A percentile compares a stretch with the other conserved stretches of the same genome.
Conservation (phyloP, 2,797 vertebrate species). For the Nyctibius grandis region DNA sequence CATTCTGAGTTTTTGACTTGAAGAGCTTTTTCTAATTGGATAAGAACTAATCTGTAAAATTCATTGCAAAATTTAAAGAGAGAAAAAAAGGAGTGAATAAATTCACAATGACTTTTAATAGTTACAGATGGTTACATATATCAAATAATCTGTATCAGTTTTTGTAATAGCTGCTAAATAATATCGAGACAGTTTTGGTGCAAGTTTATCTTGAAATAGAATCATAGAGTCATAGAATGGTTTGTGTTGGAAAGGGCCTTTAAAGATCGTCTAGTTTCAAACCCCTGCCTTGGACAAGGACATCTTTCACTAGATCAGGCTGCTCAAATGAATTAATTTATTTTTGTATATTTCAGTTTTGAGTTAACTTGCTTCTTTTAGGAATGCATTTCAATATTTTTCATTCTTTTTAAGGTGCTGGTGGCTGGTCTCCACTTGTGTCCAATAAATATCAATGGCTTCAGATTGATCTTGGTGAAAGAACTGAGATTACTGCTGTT, state of each 20-base stretch:
- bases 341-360: not conserved
- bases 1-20: not conserved
- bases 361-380: not conserved
- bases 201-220: not conserved
- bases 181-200: not conserved
- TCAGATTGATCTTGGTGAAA: conserved; percentile 83
- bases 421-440: conserved; percentile 84
- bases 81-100: not conserved
- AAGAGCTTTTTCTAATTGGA: not conserved
- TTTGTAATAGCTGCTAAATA: not conserved
- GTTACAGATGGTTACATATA: not conserved
- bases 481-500: conserved; percentile 81
- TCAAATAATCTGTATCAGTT: not conserved
- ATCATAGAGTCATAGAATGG: not conserved
- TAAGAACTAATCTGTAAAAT: not conserved
- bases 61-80: not conserved
- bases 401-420: conserved; percentile 75
- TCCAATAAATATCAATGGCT: conserved; percentile 86
- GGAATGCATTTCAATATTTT: not conserved
- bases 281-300: not conserved
- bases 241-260: not conserved
- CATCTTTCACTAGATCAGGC: not conserved
- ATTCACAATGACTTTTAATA: not conserved
- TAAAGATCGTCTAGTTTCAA: not conserved
- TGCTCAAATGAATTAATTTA: not conserved